Base-by-base conservation (phyloP, 2,888 invertebrate species). In the Cremastinae sp. region DNA sequence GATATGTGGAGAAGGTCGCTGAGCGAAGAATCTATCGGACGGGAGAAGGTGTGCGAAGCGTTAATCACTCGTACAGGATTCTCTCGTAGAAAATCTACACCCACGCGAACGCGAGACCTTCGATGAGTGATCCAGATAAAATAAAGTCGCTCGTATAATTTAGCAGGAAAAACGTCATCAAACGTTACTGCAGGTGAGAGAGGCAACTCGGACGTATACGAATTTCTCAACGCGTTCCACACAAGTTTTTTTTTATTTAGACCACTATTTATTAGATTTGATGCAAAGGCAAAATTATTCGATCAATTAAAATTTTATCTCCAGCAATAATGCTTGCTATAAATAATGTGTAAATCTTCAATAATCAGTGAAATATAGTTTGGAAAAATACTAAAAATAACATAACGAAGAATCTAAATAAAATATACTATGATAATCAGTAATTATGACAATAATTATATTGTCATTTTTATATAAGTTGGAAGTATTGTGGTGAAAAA, bases 21-120 rank as follows among this genome's bases (percentile, higher is more conserved):
- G 51, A 51, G 59, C 51, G 41, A 54, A 41, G 36, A 14, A 47
- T 68, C 12, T 14, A 73, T 56, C n/a, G 38, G 10, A 12, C 8
- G 22, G 49, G 38, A 8, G 16, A 20, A 64, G 1, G 54, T 16
- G 69, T 59, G 73, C 47, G 73, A 76, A 69, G 59, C 59, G 68
- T 65, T 64, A 59, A 69, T 73, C 69, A 65, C 64, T 69, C 56
- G 38, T 65, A 59, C 69, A 47, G 73, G 65, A 76, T 69, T 58
- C 53, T 5, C 73, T 38, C 51, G 64, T 53, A 68, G 51, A 76
- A 28, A 28, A 28, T n/a, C 28, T 28, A 2, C 76, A 69, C 76
- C 73, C 68, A 59, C 76, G 47, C 61, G 16, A 66, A 38, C 73
- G 47, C 34, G 54, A 69, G 69, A 45, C 73, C 76, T 76, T 76